Evolutionary conservation across 37 sponge, comb jelly and placozoan species (phyloP).

Genomic region (Halichondria panicea): DNA sequence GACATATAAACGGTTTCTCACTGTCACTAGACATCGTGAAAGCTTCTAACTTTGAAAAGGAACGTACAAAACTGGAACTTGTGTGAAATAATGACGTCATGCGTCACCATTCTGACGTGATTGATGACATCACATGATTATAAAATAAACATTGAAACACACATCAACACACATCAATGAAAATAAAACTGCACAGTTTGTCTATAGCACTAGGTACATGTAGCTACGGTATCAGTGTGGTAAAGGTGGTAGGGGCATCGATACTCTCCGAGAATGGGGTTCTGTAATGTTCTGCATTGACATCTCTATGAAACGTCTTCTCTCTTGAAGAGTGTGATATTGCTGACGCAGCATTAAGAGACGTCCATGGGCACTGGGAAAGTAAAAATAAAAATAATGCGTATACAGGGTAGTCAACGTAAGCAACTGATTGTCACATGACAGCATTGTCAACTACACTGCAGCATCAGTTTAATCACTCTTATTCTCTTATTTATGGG

Average conservation of each 20-base stretch:
- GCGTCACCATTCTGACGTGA: neutral
- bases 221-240: too few relatives aligned
- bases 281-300: slow-evolving; percentile 19
- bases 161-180: too few relatives aligned
- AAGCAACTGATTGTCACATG: too few relatives aligned
- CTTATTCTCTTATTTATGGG: too few relatives aligned
- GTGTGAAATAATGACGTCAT: slow-evolving; percentile 13
- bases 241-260: too few relatives aligned
- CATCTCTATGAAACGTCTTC: slow-evolving; percentile 14
- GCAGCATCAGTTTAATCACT: too few relatives aligned
- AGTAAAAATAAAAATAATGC: too few relatives aligned
- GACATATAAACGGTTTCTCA: slow-evolving; percentile 85
- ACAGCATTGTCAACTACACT: too few relatives aligned
- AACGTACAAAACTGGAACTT: neutral
- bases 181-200: too few relatives aligned
- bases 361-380: slow-evolving; percentile 18
- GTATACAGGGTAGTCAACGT: too few relatives aligned
- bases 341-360: slow-evolving; percentile 26
- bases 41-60: neutral
- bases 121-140: neutral
- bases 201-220: too few relatives aligned
- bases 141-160: neutral
- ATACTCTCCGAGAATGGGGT: too few relatives aligned
- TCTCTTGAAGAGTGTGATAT: slow-evolving; percentile 30
- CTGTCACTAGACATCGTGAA: slow-evolving; percentile 8